phyloP scores from a whole-genome alignment of 2,113 vertebrate genomes.

The Pluvianellus socialis region DNA sequence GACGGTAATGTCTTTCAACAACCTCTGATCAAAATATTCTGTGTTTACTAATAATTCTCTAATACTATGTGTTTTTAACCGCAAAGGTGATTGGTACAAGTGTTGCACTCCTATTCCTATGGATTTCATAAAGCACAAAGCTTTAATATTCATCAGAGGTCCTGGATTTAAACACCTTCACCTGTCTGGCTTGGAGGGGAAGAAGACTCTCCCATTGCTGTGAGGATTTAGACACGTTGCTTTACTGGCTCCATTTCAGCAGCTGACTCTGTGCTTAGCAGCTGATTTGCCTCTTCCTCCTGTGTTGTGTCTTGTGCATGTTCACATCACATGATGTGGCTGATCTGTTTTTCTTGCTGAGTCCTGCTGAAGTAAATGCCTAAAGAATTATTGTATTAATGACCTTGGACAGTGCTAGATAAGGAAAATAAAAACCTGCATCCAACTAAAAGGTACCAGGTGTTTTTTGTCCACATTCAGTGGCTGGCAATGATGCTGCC shows the following conservation, averaged over 20 bases:
- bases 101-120: not conserved
- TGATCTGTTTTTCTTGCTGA: not conserved
- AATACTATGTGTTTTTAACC: not conserved
- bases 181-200: not conserved
- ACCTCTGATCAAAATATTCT: not conserved
- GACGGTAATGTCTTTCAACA: not conserved
- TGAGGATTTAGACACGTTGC: not conserved
- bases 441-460: not conserved
- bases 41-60: not conserved
- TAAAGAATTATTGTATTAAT: not conserved
- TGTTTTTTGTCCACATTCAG: accelerated
- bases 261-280: not conserved
- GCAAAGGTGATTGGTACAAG: not conserved
- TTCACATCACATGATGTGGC: not conserved
- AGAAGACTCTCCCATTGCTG: not conserved
- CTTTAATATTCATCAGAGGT: not conserved
- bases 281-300: slow-evolving; percentile 1
- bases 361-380: not conserved
- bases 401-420: not conserved
- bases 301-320: not conserved
- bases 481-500: not conserved
- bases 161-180: not conserved
- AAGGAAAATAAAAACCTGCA: not conserved
- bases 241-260: slow-evolving; percentile 1
- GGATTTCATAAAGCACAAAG: not conserved